These are phyloP conservation scores for Penaeus japonicus DNA, from an alignment of 1,140 invertebrate genomes.

Conservation along the genomic window DNA sequence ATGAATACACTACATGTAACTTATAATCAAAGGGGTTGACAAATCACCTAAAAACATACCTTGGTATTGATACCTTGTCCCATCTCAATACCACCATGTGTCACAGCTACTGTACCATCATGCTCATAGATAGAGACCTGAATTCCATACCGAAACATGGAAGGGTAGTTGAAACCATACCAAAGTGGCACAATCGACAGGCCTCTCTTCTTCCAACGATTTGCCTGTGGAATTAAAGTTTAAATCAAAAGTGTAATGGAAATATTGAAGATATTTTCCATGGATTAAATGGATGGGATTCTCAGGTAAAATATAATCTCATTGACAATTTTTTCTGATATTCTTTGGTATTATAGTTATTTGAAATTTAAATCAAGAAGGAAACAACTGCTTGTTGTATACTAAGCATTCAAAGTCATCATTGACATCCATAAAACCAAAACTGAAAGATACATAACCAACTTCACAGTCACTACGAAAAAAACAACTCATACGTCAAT, in stretches of 20 bases:
- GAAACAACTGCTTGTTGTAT: not conserved
- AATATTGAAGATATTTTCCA: too few relatives aligned
- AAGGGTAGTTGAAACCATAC: conserved; percentile 61
- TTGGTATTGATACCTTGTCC: conserved; percentile 77
- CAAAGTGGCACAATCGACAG: conserved; percentile 66
- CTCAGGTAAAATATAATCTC: too few relatives aligned
- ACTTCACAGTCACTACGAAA: not conserved
- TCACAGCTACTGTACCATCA: conserved; percentile 71
- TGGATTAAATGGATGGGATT: too few relatives aligned
- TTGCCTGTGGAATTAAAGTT: conserved; percentile 55
- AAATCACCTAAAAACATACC: conserved; percentile 55
- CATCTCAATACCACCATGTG: conserved; percentile 76
- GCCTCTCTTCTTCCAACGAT: conserved; percentile 70
- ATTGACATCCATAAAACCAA: not conserved
- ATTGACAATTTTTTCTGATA: too few relatives aligned
- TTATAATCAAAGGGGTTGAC: not conserved
- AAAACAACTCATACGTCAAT: not conserved
- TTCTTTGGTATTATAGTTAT: not conserved
- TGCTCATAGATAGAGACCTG: conserved; percentile 70
- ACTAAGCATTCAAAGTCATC: not conserved
- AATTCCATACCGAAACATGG: conserved; percentile 61
- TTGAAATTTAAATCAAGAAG: not conserved
- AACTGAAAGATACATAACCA: not conserved
- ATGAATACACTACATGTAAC: not conserved
- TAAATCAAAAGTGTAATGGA: not conserved